These are phyloP conservation scores for Carcinoscorpius rotundicauda DNA, from an alignment of 1,140 invertebrate species.

Conservation along the genomic window DNA sequence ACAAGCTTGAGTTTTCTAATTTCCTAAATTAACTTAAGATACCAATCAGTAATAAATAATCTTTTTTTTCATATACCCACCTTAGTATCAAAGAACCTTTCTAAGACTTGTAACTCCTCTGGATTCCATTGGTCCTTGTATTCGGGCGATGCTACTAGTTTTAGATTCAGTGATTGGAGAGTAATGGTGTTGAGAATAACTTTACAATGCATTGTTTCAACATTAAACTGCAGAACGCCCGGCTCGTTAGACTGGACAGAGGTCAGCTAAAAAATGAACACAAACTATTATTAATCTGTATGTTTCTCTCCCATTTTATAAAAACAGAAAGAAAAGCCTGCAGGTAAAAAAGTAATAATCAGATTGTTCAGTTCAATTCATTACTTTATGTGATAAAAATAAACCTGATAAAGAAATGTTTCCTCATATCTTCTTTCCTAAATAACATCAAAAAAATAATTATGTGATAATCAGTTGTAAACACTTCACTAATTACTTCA, in stretches of 20 bases:
- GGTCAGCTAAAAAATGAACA: conserved; percentile 41
- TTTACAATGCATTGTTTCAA: conserved; percentile 68
- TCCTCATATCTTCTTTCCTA: no score
- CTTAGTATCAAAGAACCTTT: conserved; percentile 82
- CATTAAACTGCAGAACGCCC: conserved; percentile 76
- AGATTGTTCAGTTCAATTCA: no score
- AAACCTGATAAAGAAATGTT: no score
- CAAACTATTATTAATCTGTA: no score
- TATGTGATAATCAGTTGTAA: no score
- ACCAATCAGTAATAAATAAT: neutral
- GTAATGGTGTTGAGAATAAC: conserved; percentile 71
- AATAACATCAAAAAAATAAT: no score
- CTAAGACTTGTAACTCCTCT: conserved; percentile 75
- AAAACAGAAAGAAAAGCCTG: no score
- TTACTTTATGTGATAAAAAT: no score
- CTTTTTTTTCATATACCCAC: conserved; percentile 36
- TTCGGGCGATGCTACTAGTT: conserved; percentile 68
- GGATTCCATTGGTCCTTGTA: conserved; percentile 69
- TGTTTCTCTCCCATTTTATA: no score
- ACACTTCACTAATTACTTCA: no score
- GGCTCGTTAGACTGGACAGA: conserved; percentile 60
- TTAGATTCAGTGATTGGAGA: conserved; percentile 79
- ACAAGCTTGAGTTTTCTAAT: no score
- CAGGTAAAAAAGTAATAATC: no score
- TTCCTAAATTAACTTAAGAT: conserved; percentile 1